Evolutionary conservation across 2,113 vertebrate genomes (phyloP).

Genomic region (Passer montanus): DNA sequence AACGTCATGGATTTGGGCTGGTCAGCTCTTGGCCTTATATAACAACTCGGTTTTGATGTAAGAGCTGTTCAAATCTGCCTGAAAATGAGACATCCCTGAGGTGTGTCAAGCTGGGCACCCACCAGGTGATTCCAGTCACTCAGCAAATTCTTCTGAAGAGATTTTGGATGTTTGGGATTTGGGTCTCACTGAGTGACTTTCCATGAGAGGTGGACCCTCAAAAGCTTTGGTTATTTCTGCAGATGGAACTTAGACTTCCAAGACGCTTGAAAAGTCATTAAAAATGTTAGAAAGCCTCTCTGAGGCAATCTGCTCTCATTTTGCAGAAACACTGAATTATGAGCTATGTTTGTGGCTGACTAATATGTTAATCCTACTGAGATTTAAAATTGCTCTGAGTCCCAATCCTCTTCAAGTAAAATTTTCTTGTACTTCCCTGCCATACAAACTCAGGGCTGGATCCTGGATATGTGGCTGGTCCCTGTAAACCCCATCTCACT

Average conservation of each 20-base stretch:
- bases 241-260: not conserved
- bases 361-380: constrained; percentile 10
- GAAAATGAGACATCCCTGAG: not conserved
- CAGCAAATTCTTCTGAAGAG: not conserved
- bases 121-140: not conserved
- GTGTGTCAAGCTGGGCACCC: not conserved
- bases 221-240: not conserved
- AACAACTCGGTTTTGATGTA: not conserved
- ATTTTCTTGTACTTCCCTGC: not conserved
- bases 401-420: not conserved
- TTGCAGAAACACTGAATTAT: not conserved
- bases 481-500: not conserved
- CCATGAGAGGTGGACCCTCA: not conserved
- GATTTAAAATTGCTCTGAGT: not conserved
- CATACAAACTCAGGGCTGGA: not conserved
- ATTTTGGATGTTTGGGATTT: not conserved
- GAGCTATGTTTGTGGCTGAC: not conserved
- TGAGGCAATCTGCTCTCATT: not conserved
- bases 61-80: not conserved
- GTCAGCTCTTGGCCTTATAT: not conserved
- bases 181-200: not conserved
- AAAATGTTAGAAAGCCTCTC: not conserved
- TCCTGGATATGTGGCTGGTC: not conserved
- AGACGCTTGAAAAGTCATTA: not conserved
- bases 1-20: not conserved